A percentile compares a stretch with the other conserved stretches of the same genome.
Evolutionary conservation across 2,113 vertebrate genomes (phyloP).

Genomic region (Puffinus mauretanicus): DNA sequence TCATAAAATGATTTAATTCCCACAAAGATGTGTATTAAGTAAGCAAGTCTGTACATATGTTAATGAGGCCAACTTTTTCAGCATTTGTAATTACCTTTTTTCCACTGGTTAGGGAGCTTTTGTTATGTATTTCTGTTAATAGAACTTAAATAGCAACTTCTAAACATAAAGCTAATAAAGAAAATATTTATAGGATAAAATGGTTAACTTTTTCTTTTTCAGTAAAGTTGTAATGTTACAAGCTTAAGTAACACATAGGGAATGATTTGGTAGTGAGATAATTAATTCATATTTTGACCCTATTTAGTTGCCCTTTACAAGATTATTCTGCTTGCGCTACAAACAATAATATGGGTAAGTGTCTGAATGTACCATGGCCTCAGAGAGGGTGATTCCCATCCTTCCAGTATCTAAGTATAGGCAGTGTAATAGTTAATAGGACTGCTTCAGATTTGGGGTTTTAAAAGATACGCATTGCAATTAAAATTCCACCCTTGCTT

Average conservation of each 20-base stretch:
- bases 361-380: constrained; percentile 59
- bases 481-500: constrained; percentile 42
- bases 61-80: constrained; percentile 86
- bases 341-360: constrained; percentile 44
- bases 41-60: constrained; percentile 90
- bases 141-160: constrained; percentile 83
- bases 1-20: constrained; percentile 76
- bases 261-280: constrained; percentile 54
- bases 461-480: neutral
- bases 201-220: constrained; percentile 78
- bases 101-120: constrained; percentile 82
- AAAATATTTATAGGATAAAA: constrained; percentile 83
- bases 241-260: constrained; percentile 64
- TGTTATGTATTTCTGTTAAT: constrained; percentile 86
- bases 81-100: constrained; percentile 89
- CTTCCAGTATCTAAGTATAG: constrained; percentile 33
- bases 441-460: constrained; percentile 29
- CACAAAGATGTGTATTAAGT: constrained; percentile 80
- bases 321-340: constrained; percentile 58
- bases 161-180: constrained; percentile 80
- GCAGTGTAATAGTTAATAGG: constrained; percentile 48
- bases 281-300: constrained; percentile 57
- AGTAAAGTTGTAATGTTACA: constrained; percentile 71
- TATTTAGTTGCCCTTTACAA: constrained; percentile 63
- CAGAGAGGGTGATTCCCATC: constrained; percentile 12